Evolutionary conservation across 2,797 vertebrate genomes (phyloP).

Genomic region (Brotula barbata): DNA sequence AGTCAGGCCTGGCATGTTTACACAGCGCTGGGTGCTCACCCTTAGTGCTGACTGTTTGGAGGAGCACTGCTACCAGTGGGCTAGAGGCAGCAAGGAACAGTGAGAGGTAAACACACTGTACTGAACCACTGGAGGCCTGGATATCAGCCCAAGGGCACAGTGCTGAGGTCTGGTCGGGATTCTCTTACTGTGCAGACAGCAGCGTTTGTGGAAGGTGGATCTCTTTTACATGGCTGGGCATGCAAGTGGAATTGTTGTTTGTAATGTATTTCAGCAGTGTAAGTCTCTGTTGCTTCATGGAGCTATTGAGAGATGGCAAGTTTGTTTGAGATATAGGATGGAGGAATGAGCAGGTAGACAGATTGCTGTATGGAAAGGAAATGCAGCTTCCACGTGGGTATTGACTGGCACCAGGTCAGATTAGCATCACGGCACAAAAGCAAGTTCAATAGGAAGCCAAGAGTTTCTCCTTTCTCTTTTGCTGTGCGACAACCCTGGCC

Average conservation of each 20-base stretch:
- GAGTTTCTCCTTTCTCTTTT: slow-evolving; percentile 56
- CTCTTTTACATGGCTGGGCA: slow-evolving; percentile 49
- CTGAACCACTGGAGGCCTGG: slow-evolving; percentile 74
- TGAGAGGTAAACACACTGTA: slow-evolving; percentile 65
- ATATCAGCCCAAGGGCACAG: slow-evolving; percentile 71
- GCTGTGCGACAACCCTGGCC: slow-evolving; percentile 65
- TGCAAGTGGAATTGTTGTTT: slow-evolving; percentile 55
- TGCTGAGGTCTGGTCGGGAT: slow-evolving; percentile 35
- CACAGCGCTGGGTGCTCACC: slow-evolving; percentile 77
- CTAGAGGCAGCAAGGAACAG: slow-evolving; percentile 56
- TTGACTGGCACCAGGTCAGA: slow-evolving; percentile 70
- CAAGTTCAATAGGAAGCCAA: slow-evolving; percentile 71
- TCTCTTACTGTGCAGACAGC: no score
- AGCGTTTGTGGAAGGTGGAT: slow-evolving; percentile 53
- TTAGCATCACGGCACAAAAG: slow-evolving; percentile 68
- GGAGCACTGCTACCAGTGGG: slow-evolving; percentile 81
- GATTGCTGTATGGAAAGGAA: slow-evolving; percentile 73
- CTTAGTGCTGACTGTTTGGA: slow-evolving; percentile 71
- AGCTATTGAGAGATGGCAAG: no score
- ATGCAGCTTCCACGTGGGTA: slow-evolving; percentile 77
- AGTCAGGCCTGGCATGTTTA: slow-evolving; percentile 83
- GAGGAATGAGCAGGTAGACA: slow-evolving; percentile 41
- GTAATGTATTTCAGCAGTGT: no score
- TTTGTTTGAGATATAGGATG: slow-evolving; percentile 43
- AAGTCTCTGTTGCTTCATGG: no score